These are phyloP conservation scores for Pomatostomus ruficeps DNA, from an alignment of 2,113 vertebrate species.

Conservation along the genomic window DNA sequence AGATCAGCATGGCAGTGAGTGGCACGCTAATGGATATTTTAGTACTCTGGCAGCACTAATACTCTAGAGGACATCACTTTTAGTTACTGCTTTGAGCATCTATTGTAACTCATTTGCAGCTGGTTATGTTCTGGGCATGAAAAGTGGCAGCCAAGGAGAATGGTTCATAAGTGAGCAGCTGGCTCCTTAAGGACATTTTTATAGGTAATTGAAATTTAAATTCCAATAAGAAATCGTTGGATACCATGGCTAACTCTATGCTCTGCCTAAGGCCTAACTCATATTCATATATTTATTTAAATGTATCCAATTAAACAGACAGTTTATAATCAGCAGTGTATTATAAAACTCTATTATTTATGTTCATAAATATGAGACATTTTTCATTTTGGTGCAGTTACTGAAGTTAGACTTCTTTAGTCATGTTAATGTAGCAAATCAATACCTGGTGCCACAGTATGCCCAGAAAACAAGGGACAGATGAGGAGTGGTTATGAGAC, in stretches of 20 bases:
- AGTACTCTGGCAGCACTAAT: background rate
- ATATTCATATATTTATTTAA: slow-evolving; percentile 17
- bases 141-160: background rate
- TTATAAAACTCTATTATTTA: slow-evolving; percentile 31
- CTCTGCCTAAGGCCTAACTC: background rate
- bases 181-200: background rate
- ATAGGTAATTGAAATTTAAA: slow-evolving; percentile 16
- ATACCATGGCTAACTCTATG: background rate
- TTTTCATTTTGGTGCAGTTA: slow-evolving; percentile 15
- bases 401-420: background rate
- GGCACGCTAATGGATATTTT: background rate
- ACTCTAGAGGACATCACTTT: background rate
- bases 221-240: background rate
- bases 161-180: background rate
- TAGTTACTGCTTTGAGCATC: background rate
- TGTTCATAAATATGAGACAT: background rate
- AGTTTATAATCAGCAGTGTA: slow-evolving; percentile 19
- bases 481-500: background rate
- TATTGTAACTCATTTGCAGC: background rate
- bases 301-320: background rate
- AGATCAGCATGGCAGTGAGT: background rate
- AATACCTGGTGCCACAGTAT: background rate
- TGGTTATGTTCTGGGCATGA: background rate
- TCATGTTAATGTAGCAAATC: slow-evolving; percentile 9
- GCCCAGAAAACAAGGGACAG: background rate